A percentile compares a stretch with the other conserved stretches of the same genome.
Conservation (phyloP, 2,888 invertebrate genomes). For the Rotaria macrura region DNA sequence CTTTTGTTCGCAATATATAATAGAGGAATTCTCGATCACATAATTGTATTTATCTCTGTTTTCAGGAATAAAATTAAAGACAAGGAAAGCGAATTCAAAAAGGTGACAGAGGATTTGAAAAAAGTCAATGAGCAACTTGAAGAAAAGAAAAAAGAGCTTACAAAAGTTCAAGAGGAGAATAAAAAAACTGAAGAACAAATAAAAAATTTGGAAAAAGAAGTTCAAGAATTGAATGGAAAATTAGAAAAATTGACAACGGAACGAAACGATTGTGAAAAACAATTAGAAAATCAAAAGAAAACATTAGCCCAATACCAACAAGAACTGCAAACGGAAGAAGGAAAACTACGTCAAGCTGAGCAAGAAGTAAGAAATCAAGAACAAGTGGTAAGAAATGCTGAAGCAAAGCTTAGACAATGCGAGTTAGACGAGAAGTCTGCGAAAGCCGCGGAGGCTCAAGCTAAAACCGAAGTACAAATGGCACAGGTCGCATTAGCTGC, state of each 20-base stretch:
- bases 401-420: neutral
- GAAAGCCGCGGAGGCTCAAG: neutral
- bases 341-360: neutral
- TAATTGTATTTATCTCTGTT: neutral
- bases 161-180: neutral
- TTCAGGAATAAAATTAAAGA: neutral
- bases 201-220: neutral
- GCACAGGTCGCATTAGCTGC: neutral
- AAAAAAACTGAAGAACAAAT: neutral
- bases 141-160: neutral
- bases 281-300: neutral
- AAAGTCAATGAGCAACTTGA: neutral
- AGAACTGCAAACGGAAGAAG: neutral
- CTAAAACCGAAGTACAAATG: neutral
- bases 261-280: neutral
- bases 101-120: neutral
- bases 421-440: neutral
- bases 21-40: neutral
- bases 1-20: no score
- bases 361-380: neutral
- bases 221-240: neutral
- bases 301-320: neutral
- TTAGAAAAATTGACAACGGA: neutral
- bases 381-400: neutral
- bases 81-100: neutral